Conservation (phyloP, 2,113 vertebrate species). For the Rhynchopsitta pachyrhyncha region DNA sequence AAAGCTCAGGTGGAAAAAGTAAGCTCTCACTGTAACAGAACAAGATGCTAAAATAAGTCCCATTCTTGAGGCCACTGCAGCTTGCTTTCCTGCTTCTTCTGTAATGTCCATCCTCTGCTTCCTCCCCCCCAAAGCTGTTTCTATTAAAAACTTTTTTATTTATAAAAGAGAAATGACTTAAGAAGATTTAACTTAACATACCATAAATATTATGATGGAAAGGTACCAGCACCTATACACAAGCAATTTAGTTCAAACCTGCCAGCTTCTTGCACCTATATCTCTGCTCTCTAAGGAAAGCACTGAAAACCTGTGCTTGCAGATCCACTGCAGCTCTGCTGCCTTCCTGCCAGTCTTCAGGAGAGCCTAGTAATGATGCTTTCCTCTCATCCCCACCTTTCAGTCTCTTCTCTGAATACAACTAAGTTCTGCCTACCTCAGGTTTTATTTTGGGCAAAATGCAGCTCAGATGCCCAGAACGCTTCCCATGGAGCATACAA, state of each 20-base stretch:
- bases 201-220: background rate
- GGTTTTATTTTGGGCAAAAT: background rate
- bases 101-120: background rate
- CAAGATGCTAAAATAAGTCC: no score
- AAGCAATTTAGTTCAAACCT: background rate
- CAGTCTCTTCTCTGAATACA: background rate
- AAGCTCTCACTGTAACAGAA: background rate
- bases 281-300: background rate
- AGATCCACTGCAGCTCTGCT: background rate
- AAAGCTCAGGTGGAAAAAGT: background rate
- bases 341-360: background rate
- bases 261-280: background rate
- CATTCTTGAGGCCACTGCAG: background rate
- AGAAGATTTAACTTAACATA: background rate
- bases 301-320: background rate
- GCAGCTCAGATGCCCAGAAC: accelerated
- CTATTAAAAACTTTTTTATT: background rate
- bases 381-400: background rate
- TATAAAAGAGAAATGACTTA: no score
- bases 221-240: background rate
- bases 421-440: background rate
- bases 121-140: background rate
- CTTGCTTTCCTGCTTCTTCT: background rate
- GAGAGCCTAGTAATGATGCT: accelerated
- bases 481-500: background rate